Conservation (phyloP, 1,140 invertebrate species). For the Diuraphis noxia region DNA sequence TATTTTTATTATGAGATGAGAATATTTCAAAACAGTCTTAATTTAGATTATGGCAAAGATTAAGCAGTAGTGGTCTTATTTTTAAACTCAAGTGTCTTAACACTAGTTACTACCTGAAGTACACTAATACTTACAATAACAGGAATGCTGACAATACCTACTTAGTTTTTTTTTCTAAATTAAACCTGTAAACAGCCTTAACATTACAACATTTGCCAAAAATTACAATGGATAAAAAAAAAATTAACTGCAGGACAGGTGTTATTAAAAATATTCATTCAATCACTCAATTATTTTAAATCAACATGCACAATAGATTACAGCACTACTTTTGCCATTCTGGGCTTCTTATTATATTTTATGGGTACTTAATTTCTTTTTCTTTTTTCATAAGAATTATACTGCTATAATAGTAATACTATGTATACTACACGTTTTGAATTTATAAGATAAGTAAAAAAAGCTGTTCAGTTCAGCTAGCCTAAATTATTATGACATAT, state of each 20-base stretch:
- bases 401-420: neutral
- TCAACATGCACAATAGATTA: neutral
- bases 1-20: conserved; percentile 24
- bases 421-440: neutral
- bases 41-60: conserved; percentile 39
- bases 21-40: conserved; percentile 31
- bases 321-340: neutral
- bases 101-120: conserved; percentile 2
- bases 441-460: neutral
- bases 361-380: neutral
- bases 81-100: conserved; percentile 9
- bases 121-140: neutral
- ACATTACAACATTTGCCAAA: neutral
- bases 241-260: neutral
- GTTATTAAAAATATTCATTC: neutral
- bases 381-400: neutral
- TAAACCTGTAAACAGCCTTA: neutral
- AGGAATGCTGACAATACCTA: too few relatives aligned
- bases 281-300: neutral
- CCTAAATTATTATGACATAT: neutral
- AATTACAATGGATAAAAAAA: neutral
- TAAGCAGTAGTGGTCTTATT: neutral
- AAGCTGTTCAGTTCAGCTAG: neutral
- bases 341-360: neutral
- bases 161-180: neutral